phyloP scores from a whole-genome alignment of 2,113 vertebrate genomes.

The Peromyscus leucopus region DNA sequence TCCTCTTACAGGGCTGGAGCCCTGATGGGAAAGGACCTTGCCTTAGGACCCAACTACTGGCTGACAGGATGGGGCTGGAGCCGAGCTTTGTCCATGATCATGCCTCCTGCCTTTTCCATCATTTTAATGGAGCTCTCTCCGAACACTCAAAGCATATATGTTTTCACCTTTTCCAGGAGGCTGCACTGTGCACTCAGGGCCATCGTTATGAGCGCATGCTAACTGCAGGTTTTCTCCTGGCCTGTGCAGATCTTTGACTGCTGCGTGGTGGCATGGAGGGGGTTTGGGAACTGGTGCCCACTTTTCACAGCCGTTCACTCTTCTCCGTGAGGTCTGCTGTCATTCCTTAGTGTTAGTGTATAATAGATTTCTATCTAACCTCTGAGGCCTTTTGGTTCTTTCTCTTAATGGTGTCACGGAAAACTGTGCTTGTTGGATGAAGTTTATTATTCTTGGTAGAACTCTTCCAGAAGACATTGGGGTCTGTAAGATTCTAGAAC shows the following conservation, averaged over 20 bases:
- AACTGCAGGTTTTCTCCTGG: background rate
- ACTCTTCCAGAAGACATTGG: background rate
- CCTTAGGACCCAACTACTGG: background rate
- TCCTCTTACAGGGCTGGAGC: background rate
- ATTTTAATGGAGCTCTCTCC: conserved; percentile 4
- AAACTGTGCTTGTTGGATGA: conserved; percentile 30
- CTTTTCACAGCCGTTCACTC: background rate
- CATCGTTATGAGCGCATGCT: background rate
- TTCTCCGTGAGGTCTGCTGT: background rate
- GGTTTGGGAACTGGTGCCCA: background rate
- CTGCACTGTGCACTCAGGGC: background rate
- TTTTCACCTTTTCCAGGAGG: background rate
- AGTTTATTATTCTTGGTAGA: conserved; percentile 38
- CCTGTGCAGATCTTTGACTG: background rate
- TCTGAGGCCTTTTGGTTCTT: background rate
- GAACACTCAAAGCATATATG: background rate
- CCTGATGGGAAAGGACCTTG: background rate
- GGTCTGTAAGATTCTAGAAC: background rate
- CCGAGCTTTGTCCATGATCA: background rate
- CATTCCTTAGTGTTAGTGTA: background rate
- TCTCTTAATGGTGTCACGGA: background rate
- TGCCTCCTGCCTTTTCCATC: background rate
- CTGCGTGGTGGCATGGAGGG: background rate
- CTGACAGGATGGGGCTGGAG: background rate
- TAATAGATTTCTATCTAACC: background rate